Evolutionary conservation across 2,113 vertebrate species (phyloP).

Genomic region (Siniperca chuatsi): DNA sequence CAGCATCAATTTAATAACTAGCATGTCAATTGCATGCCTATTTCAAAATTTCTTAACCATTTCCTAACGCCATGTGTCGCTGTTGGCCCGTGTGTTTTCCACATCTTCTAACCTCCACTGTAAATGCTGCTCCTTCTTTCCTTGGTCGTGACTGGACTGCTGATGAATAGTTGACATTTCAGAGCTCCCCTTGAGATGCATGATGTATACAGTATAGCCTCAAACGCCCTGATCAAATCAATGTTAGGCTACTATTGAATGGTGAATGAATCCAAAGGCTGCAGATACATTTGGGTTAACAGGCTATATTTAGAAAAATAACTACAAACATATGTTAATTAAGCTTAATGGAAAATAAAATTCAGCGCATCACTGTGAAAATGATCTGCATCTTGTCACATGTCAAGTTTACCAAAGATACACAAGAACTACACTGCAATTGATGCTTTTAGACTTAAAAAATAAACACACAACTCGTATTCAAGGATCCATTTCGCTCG

Average conservation of each 20-base stretch:
- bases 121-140: conserved; percentile 49
- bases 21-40: background rate
- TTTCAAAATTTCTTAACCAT: background rate
- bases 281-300: background rate
- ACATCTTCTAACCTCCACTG: conserved; percentile 12
- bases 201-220: conserved; percentile 22
- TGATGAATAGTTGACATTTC: conserved; percentile 64
- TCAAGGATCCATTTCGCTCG: accelerated
- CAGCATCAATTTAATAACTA: background rate
- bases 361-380: background rate
- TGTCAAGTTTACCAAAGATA: background rate
- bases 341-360: background rate
- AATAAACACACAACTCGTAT: conserved; percentile 41
- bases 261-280: background rate
- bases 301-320: background rate
- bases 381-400: background rate
- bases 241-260: background rate
- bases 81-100: conserved; percentile 6
- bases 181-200: conserved; percentile 39
- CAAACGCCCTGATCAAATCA: conserved; percentile 3
- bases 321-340: background rate
- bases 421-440: background rate
- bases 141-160: conserved; percentile 69
- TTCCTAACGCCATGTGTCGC: conserved; percentile 43
- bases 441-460: conserved; percentile 12